A percentile compares a stretch with the other conserved stretches of the same genome.
Conservation (phyloP, 2,888 invertebrate genomes). For the Platycheirus albimanus region DNA sequence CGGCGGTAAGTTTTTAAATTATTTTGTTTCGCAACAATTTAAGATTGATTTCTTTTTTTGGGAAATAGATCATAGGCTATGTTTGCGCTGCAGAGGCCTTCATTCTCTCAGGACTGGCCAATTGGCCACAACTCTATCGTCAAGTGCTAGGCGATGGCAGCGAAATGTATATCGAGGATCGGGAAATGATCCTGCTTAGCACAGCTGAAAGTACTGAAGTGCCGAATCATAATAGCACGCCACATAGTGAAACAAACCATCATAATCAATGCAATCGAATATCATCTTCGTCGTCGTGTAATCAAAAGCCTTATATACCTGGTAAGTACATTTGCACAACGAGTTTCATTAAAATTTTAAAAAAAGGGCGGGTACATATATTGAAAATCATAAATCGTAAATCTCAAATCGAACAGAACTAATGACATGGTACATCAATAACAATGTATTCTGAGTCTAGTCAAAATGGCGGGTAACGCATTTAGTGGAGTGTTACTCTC, state of each 20-base stretch:
- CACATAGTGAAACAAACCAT: conserved; percentile 81
- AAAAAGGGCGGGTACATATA: no score
- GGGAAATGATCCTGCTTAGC: conserved; percentile 84
- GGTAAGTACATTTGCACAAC: no score
- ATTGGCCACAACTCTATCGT: conserved; percentile 85
- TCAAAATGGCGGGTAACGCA: no score
- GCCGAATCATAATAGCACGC: conserved; percentile 79
- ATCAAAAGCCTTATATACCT: conserved; percentile 84
- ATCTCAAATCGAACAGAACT: no score
- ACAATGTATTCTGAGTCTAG: no score
- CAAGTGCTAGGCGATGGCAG: conserved; percentile 87
- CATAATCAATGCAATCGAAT: conserved; percentile 80
- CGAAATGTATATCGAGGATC: conserved; percentile 84
- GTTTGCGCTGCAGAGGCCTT: conserved; percentile 86
- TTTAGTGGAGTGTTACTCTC: no score
- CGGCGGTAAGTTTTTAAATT: conserved; percentile 84
- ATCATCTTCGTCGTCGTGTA: conserved; percentile 82
- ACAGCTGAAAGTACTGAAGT: conserved; percentile 82
- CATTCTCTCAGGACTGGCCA: conserved; percentile 85
- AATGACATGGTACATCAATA: no score
- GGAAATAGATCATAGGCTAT: conserved; percentile 86
- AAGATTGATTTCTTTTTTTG: conserved; percentile 13
- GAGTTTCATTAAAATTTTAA: no score
- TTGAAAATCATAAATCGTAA: no score
- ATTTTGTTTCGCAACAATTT: conserved; percentile 3